Percentiles rank a stretch among this genome's conserved stretches.
Evolutionary conservation across 2,113 vertebrate genomes (phyloP).

Genomic region (Mesoclemmys tuberculata): DNA sequence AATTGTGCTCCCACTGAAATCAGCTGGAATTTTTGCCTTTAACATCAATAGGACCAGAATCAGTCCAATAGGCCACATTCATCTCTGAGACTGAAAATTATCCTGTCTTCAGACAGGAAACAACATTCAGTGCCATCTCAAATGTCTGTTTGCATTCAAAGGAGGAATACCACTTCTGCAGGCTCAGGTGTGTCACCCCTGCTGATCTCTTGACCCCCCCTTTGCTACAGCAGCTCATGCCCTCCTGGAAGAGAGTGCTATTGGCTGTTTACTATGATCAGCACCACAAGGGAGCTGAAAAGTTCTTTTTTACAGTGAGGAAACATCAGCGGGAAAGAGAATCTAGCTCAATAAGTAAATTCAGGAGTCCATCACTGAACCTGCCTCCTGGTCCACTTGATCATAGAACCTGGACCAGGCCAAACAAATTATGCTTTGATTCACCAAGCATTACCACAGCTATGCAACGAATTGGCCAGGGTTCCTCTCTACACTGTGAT

Average conservation of each 20-base stretch:
- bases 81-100: not conserved
- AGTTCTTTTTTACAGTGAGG: not conserved
- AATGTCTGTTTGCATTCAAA: no score
- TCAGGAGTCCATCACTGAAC: not conserved
- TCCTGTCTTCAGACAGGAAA: not conserved
- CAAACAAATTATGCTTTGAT: not conserved
- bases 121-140: not conserved
- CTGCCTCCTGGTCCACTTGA: not conserved
- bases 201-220: not conserved
- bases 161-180: not conserved
- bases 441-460: not conserved
- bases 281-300: not conserved
- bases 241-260: not conserved
- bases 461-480: not conserved
- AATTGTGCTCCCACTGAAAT: not conserved
- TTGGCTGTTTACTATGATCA: not conserved
- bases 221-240: no score
- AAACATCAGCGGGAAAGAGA: not conserved
- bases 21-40: not conserved
- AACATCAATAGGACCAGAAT: rapidly evolving
- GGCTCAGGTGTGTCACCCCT: not conserved
- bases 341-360: not conserved
- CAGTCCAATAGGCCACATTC: not conserved
- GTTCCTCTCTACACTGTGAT: not conserved
- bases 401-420: not conserved